phyloP scores from a whole-genome alignment of 2,113 vertebrate species.

The Alouatta palliata region DNA sequence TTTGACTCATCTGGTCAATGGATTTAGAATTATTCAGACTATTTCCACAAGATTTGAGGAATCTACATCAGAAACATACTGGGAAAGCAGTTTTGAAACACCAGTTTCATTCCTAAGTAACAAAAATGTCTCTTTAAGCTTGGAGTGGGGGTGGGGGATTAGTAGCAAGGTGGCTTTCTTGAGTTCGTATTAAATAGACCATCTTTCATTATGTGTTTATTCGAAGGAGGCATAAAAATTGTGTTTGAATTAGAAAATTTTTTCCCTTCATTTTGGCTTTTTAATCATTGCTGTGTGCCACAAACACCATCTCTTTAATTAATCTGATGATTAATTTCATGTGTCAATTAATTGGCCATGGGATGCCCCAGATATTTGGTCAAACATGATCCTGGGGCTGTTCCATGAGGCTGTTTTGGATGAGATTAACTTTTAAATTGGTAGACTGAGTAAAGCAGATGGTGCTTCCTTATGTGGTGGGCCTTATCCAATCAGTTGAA shows the following conservation, averaged over 20 bases:
- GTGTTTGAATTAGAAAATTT: neutral
- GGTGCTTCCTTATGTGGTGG: neutral
- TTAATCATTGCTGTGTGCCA: constrained; percentile 47
- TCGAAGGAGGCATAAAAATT: neutral
- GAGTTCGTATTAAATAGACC: neutral
- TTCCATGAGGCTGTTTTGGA: neutral
- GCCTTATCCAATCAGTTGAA: neutral
- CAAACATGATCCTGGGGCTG: neutral
- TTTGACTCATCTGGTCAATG: neutral
- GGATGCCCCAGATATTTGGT: neutral
- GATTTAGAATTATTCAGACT: neutral
- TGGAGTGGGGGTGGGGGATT: rapidly evolving
- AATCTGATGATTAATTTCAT: neutral
- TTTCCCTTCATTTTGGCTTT: constrained; percentile 45
- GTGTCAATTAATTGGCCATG: neutral
- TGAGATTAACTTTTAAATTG: neutral
- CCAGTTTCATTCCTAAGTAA: neutral
- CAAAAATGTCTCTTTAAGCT: neutral
- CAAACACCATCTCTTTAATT: constrained; percentile 13
- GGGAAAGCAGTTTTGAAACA: neutral
- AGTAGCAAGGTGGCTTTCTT: neutral
- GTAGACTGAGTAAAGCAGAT: neutral
- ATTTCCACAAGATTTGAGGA: neutral
- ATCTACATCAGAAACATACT: neutral
- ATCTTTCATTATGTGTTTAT: neutral